phyloP scores from a whole-genome alignment of 2,797 vertebrate genomes.

The Sitta carolinensis region DNA sequence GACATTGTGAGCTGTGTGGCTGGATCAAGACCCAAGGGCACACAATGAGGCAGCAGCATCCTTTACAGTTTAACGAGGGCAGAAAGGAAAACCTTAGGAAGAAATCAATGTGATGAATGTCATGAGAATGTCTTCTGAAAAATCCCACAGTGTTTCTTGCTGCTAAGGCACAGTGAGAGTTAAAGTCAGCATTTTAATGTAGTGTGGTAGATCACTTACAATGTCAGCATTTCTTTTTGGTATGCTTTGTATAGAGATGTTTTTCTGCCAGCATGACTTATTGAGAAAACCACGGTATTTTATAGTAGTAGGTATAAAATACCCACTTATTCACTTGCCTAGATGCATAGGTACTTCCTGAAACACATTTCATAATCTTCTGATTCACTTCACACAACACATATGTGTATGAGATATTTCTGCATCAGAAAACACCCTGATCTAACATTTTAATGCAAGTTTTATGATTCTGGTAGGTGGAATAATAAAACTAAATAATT shows the following conservation, averaged over 20 bases:
- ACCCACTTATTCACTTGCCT: not conserved
- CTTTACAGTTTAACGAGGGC: accelerated
- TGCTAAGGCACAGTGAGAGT: not conserved
- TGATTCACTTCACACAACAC: not conserved
- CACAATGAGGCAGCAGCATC: not conserved
- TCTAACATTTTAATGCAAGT: not conserved
- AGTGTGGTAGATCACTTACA: not conserved
- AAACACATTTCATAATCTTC: not conserved
- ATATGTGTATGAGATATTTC: not conserved
- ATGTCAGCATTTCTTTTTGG: not conserved
- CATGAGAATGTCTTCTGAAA: not conserved
- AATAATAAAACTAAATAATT: not conserved
- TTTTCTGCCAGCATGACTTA: not conserved
- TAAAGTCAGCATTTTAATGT: not conserved
- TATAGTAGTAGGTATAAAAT: not conserved
- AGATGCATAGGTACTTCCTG: not conserved
- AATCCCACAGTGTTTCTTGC: not conserved
- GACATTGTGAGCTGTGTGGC: not conserved
- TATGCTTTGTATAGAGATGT: not conserved
- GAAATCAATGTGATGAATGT: not conserved
- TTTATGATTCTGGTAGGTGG: not conserved
- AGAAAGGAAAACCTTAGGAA: not conserved
- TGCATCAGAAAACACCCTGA: not conserved
- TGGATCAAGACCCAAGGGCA: not conserved
- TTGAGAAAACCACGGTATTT: not conserved